phyloP scores from a whole-genome alignment of 35 echinoderm and acorn worm species.

The Holothuria glaberrima region DNA sequence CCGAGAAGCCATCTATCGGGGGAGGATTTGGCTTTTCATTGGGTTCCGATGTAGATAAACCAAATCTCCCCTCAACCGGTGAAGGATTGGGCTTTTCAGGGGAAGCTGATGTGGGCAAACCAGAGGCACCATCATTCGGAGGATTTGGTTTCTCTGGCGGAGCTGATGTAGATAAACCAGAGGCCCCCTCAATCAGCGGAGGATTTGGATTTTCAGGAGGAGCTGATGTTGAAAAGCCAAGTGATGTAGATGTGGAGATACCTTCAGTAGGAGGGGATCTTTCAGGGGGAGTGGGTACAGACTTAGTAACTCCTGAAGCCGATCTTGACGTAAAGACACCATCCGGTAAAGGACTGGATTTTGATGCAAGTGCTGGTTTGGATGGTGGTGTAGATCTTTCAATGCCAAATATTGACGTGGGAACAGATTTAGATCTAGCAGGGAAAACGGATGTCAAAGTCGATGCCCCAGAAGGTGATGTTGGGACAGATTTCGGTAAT shows the following conservation, averaged over 20 bases:
- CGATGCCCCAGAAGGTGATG: slow-evolving; percentile 50
- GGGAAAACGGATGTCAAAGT: slow-evolving; percentile 65
- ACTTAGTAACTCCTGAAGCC: background rate
- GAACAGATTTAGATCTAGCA: slow-evolving; percentile 62
- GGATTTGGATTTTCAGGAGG: too few species aligned
- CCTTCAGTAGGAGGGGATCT: slow-evolving; percentile 31
- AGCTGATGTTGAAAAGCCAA: too few species aligned
- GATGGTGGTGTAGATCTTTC: background rate
- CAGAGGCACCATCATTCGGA: background rate
- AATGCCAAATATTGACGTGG: slow-evolving; percentile 46
- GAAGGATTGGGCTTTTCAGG: too few species aligned
- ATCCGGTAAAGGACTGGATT: background rate
- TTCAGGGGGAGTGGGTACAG: slow-evolving; percentile 35
- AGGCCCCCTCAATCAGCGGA: background rate
- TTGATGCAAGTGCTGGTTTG: too few species aligned
- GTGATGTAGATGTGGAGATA: too few species aligned
- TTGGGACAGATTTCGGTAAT: background rate
- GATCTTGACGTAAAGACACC: background rate
- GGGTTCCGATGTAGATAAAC: too few species aligned
- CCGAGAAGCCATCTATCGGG: background rate
- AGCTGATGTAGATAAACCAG: background rate
- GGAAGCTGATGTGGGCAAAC: background rate
- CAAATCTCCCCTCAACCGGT: too few species aligned
- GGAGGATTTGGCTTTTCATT: background rate
- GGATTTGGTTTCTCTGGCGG: slow-evolving; percentile 2